Base-by-base conservation (phyloP, 2,888 invertebrate genomes). In the Andrena bicolor region DNA sequence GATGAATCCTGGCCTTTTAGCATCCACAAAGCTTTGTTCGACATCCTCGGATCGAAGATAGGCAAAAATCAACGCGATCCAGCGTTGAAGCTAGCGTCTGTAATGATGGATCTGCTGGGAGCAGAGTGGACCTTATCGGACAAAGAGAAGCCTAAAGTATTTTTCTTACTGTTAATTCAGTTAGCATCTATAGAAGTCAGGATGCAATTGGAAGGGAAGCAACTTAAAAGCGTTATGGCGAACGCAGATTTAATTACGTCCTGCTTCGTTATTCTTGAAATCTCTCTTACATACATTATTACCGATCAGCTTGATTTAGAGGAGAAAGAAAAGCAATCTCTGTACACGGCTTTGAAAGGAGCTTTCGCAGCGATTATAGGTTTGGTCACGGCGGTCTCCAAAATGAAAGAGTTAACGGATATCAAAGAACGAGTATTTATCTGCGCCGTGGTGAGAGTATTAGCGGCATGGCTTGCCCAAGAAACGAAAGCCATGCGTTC, bases 171-270 rank as follows among this genome's bases (percentile, higher is more conserved):
- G 13, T 94, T 97, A 30, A 96, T 98, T 76, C 98, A 99, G 93
- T 94, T 99, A 76, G 97, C 97, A 89, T 98, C 98, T 68, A 97
- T 99, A 92, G 99, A 99, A 95, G 97, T 99, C 0, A 96, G 98
- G 91, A 98, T 99, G 98, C 97, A 98, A 88, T 95, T 99, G 84
- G 99, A 99, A 91, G 97, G 98, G 86, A 97, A 97, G 90, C 96
- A 96, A 91, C 95, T 98, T 87, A 97, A 97, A 92, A 96, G 97
- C 90, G 96, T 97, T 0, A 96, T 96, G 93, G 95, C 95, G 60
- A 97, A 97, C 93, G 96, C 96, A 65, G 97, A 97, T 83, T 94
- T 98, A 63, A 95, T 98, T n/a, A 97, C 97, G 8, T 95, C 97
- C 66, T 98, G 98, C 91, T 98, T 98, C 89, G 95, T 96, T 71